Evolutionary conservation across 2,888 invertebrate species (phyloP), one percentile per base, ranked within the genome.

Genomic region (Aphidius colemani): DNA sequence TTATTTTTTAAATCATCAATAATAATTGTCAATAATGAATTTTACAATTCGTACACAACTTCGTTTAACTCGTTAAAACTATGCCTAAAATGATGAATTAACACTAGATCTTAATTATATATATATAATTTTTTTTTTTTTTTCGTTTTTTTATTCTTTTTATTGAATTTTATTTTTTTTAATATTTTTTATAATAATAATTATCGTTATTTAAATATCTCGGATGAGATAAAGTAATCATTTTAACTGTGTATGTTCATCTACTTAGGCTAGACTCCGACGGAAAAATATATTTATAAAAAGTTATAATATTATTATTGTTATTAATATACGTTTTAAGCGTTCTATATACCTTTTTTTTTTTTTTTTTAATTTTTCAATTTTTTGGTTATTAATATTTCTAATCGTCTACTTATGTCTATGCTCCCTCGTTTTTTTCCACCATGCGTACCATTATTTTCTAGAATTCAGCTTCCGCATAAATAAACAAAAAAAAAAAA

Each of bases 251-350:
- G 75, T 78, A 76, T 76, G 75, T 76, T 69, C 61, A 72, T 78
- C 78, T 80, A 81, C 78, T 80, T 80, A 81, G 77, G 78, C 80
- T 81, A 81, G 77, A 81, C 79, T 81, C 78, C 78, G 81, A 81
- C 81, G 81, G 77, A 82, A 81, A 82, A 81, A 82, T 82, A 82
- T 82, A 81, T 82, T 80, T 81, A 80, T 82, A 82, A 81, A 81
- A 81, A 81, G 80, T 81, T 81, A 81, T 78, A 79, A 78, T 81
- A 77, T 78, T 72, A 75, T 78, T 74, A 67, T 69, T 65, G 73
- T 68, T 66, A 66, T 68, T 74, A 73, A 76, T 76, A 76, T 80
- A 80, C 74, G 78, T 78, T 81, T 78, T 77, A 81, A 80, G 81
- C 81, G 77, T 78, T 77, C 78, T 79, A 78, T 78, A 70, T 77